Evolutionary conservation across 2,888 invertebrate genomes (phyloP).

Genomic region (Listrodromus nycthemerus): DNA sequence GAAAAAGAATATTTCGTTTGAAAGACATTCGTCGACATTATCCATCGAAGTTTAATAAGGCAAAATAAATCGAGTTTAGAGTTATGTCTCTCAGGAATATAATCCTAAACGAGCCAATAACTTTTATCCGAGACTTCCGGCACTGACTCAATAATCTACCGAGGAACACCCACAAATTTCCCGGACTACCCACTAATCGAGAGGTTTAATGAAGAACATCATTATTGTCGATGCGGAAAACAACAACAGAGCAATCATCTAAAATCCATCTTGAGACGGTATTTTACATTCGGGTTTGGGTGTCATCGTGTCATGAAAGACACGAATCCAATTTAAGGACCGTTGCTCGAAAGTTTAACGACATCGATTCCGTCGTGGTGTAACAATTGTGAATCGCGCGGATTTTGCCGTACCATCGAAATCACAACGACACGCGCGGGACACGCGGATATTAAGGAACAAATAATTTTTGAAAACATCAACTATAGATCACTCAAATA

Average conservation of each 20-base stretch:
- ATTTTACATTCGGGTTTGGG: constrained; percentile 61
- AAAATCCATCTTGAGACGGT: not conserved
- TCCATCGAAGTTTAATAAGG: too few relatives aligned
- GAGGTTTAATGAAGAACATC: not conserved
- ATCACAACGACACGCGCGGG: not conserved
- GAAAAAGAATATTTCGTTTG: too few relatives aligned
- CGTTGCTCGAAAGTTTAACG: not conserved
- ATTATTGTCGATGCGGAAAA: constrained; percentile 3
- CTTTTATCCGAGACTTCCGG: not conserved
- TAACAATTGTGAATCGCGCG: not conserved
- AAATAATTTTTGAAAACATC: not conserved
- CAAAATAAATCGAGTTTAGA: too few relatives aligned
- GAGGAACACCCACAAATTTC: not conserved
- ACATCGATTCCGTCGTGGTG: not conserved
- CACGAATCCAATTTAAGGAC: constrained; percentile 62
- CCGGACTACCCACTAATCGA: not conserved
- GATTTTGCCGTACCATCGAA: constrained; percentile 6
- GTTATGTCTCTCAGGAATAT: too few relatives aligned
- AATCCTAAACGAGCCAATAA: not conserved
- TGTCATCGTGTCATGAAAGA: constrained; percentile 56
- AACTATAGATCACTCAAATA: not conserved
- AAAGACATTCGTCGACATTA: too few relatives aligned
- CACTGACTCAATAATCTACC: not conserved
- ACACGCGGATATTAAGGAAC: not conserved
- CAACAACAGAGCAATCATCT: constrained; percentile 9